Conservation (phyloP, 1,140 invertebrate species). For the honey bee (Apis mellifera) region Amel_HAv3.1 CM009941.2:11015501-11016000, state of each 20-base stretch:
- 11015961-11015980: too few relatives aligned
- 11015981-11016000: background rate
- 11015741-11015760: conserved; percentile 18
- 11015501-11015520: too few relatives aligned
- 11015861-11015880: background rate
- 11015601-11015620: conserved; percentile 52
- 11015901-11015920: too few relatives aligned
- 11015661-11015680: conserved; percentile 61
- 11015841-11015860: background rate
- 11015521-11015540: background rate
- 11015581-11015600: conserved; percentile 18
- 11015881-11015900: background rate
- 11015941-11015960: background rate
- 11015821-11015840: background rate
- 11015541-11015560: conserved; percentile 17
- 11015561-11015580: conserved; percentile 22
- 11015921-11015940: too few relatives aligned
- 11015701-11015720: conserved; percentile 58
- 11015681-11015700: conserved; percentile 49
- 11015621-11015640: conserved; percentile 61
- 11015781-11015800: conserved; percentile 30
- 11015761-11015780: background rate
- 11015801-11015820: background rate
- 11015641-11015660: conserved; percentile 67
- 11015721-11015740: conserved; percentile 51